Evolutionary conservation across 92 coral and sea anemone genomes (phyloP).

Genomic region (Bergia puertoricense): DNA sequence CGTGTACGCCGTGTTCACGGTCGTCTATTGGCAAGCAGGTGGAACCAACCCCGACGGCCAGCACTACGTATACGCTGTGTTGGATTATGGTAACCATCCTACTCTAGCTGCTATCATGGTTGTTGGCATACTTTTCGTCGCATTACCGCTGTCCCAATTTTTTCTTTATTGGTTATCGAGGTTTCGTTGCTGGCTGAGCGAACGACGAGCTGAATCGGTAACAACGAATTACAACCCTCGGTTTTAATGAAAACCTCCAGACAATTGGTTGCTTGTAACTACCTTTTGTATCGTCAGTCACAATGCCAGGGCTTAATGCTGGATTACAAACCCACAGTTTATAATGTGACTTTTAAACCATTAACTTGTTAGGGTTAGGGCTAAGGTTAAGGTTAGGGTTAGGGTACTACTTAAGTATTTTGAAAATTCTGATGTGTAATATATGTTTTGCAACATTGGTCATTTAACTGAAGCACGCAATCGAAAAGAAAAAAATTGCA

Average conservation of each 20-base stretch:
- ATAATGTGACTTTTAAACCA: no score
- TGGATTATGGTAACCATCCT: slow-evolving; percentile 68
- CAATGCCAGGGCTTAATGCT: no score
- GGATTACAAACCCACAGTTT: no score
- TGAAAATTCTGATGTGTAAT: no score
- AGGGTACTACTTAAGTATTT: no score
- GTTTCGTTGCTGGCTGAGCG: slow-evolving; percentile 62
- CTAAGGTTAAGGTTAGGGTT: no score
- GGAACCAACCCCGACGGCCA: slow-evolving; percentile 67
- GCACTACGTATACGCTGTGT: slow-evolving; percentile 61
- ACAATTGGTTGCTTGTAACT: no score
- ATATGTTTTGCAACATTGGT: no score
- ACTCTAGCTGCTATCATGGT: slow-evolving; percentile 44
- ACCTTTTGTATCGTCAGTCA: no score
- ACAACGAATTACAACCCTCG: background rate
- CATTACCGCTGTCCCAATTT: slow-evolving; percentile 63
- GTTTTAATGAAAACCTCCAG: background rate
- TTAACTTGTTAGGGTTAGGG: no score
- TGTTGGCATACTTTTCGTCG: slow-evolving; percentile 55
- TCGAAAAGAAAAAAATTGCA: no score
- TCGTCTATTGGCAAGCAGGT: slow-evolving; percentile 70
- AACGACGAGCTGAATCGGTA: background rate
- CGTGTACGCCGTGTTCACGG: slow-evolving; percentile 60
- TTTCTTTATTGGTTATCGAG: slow-evolving; percentile 60
- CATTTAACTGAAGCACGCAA: no score